Conservation (phyloP, 2,888 invertebrate genomes). For the Polymixis flavicincta region DNA sequence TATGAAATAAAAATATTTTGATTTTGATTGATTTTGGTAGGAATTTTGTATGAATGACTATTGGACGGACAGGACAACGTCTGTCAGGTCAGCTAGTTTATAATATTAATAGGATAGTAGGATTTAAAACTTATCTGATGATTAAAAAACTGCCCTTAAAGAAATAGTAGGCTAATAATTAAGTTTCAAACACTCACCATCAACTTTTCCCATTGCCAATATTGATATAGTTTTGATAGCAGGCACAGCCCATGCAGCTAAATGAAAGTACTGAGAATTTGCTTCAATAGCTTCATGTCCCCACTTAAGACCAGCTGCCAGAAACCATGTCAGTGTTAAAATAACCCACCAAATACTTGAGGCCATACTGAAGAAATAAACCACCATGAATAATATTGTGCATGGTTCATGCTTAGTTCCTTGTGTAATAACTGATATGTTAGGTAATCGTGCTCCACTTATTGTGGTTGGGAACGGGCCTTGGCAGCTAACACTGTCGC, state of each 20-base stretch:
- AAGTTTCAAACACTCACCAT: slow-evolving; percentile 91
- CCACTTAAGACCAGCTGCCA: slow-evolving; percentile 99
- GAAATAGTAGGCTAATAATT: not conserved
- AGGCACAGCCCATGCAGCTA: slow-evolving; percentile 99
- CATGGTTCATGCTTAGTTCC: slow-evolving; percentile 96
- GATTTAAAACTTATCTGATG: too few relatives aligned
- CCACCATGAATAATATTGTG: slow-evolving; percentile 98
- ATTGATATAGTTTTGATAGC: slow-evolving; percentile 98
- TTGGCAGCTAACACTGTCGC: slow-evolving; percentile 95
- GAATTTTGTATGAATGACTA: too few relatives aligned
- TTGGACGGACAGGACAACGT: too few relatives aligned
- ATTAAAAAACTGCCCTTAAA: too few relatives aligned
- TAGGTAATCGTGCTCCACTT: slow-evolving; percentile 93
- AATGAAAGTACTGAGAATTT: slow-evolving; percentile 98
- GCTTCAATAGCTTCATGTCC: slow-evolving; percentile 99
- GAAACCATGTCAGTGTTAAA: slow-evolving; percentile 98
- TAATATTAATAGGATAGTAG: too few relatives aligned
- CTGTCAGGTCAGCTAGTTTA: too few relatives aligned
- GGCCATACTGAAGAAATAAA: slow-evolving; percentile 99
- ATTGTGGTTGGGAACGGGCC: slow-evolving; percentile 94
- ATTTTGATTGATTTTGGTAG: too few relatives aligned
- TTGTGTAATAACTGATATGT: slow-evolving; percentile 96
- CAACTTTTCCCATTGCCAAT: slow-evolving; percentile 98
- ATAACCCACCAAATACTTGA: slow-evolving; percentile 99
- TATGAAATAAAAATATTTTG: too few relatives aligned